A percentile compares a stretch with the other conserved stretches of the same genome.
phyloP scores from a whole-genome alignment of 1,140 invertebrate species.

The Chironomus tepperi region DNA sequence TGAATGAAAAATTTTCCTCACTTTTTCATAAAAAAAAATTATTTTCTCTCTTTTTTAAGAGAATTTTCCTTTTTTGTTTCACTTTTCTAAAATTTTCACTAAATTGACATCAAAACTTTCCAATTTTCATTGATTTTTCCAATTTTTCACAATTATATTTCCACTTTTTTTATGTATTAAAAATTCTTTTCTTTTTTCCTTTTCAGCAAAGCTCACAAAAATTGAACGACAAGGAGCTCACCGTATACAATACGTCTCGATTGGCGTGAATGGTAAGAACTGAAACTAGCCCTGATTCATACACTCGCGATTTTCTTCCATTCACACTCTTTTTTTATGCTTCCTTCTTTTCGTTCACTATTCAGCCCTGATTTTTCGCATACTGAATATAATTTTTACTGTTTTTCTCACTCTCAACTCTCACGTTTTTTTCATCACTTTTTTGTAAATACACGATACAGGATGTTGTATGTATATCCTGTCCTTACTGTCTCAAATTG shows the following conservation, averaged over 20 bases:
- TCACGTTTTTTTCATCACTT: neutral
- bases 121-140: no score
- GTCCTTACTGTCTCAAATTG: no score
- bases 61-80: neutral
- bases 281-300: slow-evolving; percentile 1
- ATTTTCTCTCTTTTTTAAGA: neutral
- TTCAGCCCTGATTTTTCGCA: neutral
- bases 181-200: no score
- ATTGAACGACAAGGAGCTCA: no score
- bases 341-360: neutral
- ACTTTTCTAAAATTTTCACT: neutral
- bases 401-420: neutral
- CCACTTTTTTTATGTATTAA: no score
- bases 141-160: no score
- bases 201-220: no score
- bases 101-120: neutral
- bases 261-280: neutral
- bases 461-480: neutral
- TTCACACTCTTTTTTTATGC: neutral
- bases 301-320: neutral
- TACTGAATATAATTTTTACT: neutral
- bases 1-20: no score
- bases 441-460: neutral
- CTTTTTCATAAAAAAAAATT: neutral
- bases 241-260: no score